Evolutionary conservation across 2,797 vertebrate genomes (phyloP).

Genomic region (Sitta carolinensis): DNA sequence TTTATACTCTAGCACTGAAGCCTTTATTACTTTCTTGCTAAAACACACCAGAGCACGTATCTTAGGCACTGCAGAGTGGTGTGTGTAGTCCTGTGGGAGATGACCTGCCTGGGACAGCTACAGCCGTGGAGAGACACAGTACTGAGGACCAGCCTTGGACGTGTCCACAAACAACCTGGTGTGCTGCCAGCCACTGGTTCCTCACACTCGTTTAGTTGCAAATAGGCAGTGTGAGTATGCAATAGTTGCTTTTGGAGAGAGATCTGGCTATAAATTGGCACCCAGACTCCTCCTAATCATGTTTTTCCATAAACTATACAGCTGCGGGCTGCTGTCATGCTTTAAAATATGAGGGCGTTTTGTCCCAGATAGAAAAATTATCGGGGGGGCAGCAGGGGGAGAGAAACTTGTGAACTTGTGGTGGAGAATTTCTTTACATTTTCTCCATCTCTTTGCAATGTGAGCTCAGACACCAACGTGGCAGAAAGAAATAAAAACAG

Average conservation of each 20-base stretch:
- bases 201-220: rapidly evolving
- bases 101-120: not conserved
- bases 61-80: not conserved
- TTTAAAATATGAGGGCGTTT: not conserved
- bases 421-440: not conserved
- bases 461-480: not conserved
- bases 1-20: not conserved
- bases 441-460: not conserved
- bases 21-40: not conserved
- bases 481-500: not conserved
- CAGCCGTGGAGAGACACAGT: rapidly evolving
- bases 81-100: rapidly evolving
- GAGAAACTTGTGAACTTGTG: not conserved
- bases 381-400: rapidly evolving
- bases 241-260: not conserved
- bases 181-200: not conserved
- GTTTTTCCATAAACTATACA: not conserved
- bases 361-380: not conserved
- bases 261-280: not conserved
- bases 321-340: not conserved
- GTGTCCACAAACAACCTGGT: not conserved
- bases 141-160: not conserved
- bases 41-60: not conserved
- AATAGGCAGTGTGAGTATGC: not conserved
- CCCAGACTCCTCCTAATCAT: not conserved